phyloP scores from a whole-genome alignment of 2,113 vertebrate genomes.

The Lagopus leucura region DNA sequence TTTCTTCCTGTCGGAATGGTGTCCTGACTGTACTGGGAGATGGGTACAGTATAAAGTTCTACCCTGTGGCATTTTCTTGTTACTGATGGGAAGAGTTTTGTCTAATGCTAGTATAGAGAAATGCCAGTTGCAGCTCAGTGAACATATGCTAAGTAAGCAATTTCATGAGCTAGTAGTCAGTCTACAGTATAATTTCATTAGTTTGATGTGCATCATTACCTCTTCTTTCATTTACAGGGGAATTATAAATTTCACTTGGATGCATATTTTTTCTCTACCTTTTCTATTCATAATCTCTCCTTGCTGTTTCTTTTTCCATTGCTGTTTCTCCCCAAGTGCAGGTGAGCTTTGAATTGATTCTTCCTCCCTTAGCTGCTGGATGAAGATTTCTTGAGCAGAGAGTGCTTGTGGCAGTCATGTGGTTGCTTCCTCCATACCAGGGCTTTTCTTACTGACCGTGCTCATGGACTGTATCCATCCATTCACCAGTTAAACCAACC shows the following conservation, averaged over 20 bases:
- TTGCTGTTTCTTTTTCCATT: not conserved
- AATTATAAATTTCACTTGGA: constrained; percentile 3
- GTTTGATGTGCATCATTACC: not conserved
- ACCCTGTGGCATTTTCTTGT: not conserved
- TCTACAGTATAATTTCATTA: constrained; percentile 38
- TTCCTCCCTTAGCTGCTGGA: not conserved
- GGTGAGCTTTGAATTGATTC: not conserved
- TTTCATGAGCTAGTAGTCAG: constrained; percentile 48
- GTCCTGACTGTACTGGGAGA: not conserved
- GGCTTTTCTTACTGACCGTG: not conserved
- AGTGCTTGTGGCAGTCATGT: not conserved
- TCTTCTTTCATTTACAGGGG: constrained; percentile 2
- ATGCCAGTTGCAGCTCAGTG: not conserved
- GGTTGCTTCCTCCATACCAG: not conserved
- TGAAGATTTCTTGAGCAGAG: not conserved
- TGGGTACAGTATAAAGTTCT: not conserved
- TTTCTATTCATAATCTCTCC: not conserved
- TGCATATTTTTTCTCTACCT: not conserved
- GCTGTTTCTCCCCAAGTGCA: not conserved
- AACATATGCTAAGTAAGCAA: constrained; percentile 33
- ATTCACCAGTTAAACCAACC: not conserved
- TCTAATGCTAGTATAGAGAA: not conserved
- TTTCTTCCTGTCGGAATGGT: too few species aligned
- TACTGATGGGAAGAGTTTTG: not conserved
- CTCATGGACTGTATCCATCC: not conserved